Evolutionary conservation across 2,797 vertebrate species (phyloP).

Genomic region (Rostrhamus sociabilis): DNA sequence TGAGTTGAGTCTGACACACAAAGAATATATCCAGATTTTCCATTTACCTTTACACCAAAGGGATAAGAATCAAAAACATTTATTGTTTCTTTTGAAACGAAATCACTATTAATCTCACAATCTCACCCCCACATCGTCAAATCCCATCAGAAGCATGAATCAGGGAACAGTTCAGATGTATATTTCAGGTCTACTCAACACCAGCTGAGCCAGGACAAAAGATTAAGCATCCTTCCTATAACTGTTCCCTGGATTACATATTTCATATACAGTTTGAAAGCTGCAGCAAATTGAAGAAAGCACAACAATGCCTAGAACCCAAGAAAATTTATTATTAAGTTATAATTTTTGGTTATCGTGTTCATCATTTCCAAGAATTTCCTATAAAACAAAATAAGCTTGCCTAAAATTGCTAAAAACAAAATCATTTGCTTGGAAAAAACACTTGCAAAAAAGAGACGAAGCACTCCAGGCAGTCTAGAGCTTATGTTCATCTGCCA

Average conservation of each 20-base stretch:
- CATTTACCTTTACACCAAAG: background rate
- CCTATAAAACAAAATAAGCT: background rate
- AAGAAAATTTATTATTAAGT: background rate
- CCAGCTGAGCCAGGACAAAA: background rate
- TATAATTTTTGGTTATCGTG: background rate
- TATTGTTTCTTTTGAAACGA: background rate
- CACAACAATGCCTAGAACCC: background rate
- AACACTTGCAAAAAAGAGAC: background rate
- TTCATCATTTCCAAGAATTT: background rate
- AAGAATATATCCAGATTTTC: background rate
- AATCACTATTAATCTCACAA: background rate
- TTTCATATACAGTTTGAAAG: background rate
- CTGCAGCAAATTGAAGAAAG: background rate
- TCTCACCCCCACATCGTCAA: rapidly evolving
- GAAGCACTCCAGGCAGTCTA: background rate
- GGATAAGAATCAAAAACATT: background rate
- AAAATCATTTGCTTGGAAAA: background rate
- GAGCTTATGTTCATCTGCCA: background rate
- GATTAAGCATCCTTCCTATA: background rate
- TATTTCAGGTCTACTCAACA: background rate
- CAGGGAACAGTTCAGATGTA: background rate
- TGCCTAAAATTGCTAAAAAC: background rate
- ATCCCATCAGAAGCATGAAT: background rate
- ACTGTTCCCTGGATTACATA: background rate
- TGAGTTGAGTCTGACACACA: background rate